Percentiles rank a stretch among this genome's conserved stretches.
phyloP scores from a whole-genome alignment of 2,113 vertebrate species.

The Numenius arquata region DNA sequence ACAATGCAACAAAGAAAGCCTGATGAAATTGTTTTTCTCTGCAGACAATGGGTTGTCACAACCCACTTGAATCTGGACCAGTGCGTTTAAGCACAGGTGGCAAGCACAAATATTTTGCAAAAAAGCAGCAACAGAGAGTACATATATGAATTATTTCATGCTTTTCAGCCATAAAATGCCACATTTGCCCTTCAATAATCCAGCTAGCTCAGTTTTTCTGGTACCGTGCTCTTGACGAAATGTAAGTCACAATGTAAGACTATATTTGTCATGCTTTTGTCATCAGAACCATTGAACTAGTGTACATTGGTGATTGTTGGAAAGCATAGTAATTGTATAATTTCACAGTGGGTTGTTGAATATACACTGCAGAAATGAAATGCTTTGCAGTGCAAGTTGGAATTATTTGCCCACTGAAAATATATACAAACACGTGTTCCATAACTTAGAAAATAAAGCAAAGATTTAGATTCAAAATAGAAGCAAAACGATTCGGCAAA shows the following conservation, averaged over 20 bases:
- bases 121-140: neutral
- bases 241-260: neutral
- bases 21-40: conserved; percentile 27
- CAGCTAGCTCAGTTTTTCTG: neutral
- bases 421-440: neutral
- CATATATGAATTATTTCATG: neutral
- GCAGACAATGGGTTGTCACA: neutral
- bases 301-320: neutral
- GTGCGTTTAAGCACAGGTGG: neutral
- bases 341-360: neutral
- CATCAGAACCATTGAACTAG: neutral
- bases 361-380: neutral
- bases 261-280: neutral
- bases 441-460: neutral
- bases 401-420: neutral
- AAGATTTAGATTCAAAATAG: neutral
- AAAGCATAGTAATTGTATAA: neutral
- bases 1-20: neutral
- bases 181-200: neutral
- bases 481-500: neutral
- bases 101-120: neutral
- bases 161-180: neutral
- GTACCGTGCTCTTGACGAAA: neutral
- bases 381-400: neutral
- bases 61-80: neutral